Conservation (phyloP, 2,888 invertebrate species). For the Philopedon plagiatum region DNA sequence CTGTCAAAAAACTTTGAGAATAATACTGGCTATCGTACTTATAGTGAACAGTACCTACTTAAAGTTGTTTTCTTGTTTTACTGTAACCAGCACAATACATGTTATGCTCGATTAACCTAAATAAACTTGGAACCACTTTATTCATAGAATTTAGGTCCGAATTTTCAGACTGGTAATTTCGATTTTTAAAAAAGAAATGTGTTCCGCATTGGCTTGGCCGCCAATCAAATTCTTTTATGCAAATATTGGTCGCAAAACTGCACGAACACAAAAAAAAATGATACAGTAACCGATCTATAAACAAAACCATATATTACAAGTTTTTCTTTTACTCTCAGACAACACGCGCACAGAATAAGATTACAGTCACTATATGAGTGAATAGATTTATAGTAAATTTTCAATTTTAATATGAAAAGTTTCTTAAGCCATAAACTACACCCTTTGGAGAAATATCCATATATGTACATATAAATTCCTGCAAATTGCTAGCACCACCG, state of each 20-base stretch:
- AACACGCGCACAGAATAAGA: too few species aligned
- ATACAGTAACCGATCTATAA: too few species aligned
- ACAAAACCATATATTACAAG: too few species aligned
- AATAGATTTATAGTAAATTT: neutral
- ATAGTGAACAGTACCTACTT: neutral
- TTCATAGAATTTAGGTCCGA: conserved; percentile 48
- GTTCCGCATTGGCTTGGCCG: conserved; percentile 47
- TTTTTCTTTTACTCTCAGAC: too few species aligned
- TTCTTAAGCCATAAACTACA: conserved; percentile 29
- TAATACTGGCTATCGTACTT: neutral
- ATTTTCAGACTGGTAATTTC: conserved; percentile 37
- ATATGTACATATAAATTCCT: neutral
- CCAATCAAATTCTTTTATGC: conserved; percentile 38
- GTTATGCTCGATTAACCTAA: conserved; percentile 46
- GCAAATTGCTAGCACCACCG: conserved; percentile 9
- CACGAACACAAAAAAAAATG: too few species aligned
- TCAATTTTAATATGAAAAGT: conserved; percentile 19
- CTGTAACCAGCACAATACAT: neutral
- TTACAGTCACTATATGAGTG: neutral
- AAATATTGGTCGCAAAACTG: too few species aligned
- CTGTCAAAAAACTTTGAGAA: conserved; percentile 11
- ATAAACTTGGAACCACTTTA: conserved; percentile 40
- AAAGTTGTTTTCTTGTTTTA: neutral
- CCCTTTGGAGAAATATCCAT: conserved; percentile 1
- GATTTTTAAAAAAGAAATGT: conserved; percentile 39